Conservation (phyloP, 2,113 vertebrate genomes). For the Tragelaphus buxtoni region DNA sequence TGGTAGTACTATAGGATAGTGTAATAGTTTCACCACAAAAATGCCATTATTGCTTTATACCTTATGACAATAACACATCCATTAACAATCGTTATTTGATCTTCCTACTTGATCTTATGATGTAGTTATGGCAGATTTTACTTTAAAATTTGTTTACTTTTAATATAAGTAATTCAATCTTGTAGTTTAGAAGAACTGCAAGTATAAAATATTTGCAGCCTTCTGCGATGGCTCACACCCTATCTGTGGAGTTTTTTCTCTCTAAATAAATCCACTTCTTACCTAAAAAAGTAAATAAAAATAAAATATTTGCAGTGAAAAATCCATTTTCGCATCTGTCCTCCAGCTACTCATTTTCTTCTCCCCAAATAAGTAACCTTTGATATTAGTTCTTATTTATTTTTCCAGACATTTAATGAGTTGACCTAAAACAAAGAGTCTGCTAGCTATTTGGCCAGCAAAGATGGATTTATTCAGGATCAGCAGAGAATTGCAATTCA, state of each 20-base stretch:
- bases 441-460: background rate
- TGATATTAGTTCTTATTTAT: background rate
- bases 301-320: background rate
- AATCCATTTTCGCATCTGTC: background rate
- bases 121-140: background rate
- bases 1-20: background rate
- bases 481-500: background rate
- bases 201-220: background rate
- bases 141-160: background rate
- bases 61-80: background rate
- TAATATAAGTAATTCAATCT: background rate
- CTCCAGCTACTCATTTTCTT: background rate
- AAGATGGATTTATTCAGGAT: background rate
- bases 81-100: background rate
- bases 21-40: background rate
- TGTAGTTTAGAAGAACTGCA: background rate
- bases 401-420: background rate
- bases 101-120: background rate
- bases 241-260: background rate
- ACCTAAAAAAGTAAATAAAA: background rate
- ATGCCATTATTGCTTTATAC: background rate
- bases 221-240: background rate
- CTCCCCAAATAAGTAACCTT: background rate
- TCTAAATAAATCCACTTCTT: background rate
- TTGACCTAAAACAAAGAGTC: background rate